Conservation (phyloP, 1,140 invertebrate species). For the Artemia franciscana region DNA sequence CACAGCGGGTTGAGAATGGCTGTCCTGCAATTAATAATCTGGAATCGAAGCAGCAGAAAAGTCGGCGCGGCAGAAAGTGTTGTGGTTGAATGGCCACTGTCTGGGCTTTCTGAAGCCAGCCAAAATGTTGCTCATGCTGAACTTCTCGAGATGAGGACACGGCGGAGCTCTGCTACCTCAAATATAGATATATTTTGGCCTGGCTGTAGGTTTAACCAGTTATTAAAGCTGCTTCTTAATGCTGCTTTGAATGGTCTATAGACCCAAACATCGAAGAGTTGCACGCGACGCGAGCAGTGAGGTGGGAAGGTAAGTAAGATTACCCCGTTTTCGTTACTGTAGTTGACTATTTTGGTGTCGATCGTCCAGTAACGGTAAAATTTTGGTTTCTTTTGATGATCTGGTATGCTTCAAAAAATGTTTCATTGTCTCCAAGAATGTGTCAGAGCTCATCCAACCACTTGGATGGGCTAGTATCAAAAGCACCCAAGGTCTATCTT, state of each 20-base stretch:
- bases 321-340: slow-evolving; percentile 33
- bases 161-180: slow-evolving; percentile 11
- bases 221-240: slow-evolving; percentile 16
- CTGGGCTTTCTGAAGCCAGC: slow-evolving; percentile 12
- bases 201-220: slow-evolving; percentile 13
- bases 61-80: too few relatives aligned
- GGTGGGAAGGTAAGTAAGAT: slow-evolving; percentile 16
- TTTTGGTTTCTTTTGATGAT: slow-evolving; percentile 12
- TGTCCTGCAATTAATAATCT: too few relatives aligned
- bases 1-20: too few relatives aligned
- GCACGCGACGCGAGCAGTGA: slow-evolving; percentile 17
- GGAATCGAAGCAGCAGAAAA: too few relatives aligned
- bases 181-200: slow-evolving; percentile 11
- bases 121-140: slow-evolving; percentile 9
- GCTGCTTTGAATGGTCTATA: slow-evolving; percentile 15
- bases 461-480: slow-evolving; percentile 4
- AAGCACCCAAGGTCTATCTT: slow-evolving; percentile 19
- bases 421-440: slow-evolving; percentile 12
- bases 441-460: slow-evolving; percentile 17
- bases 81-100: slow-evolving; percentile 12
- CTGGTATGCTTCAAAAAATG: slow-evolving; percentile 22
- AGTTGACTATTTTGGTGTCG: slow-evolving; percentile 8
- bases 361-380: slow-evolving; percentile 12
- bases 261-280: slow-evolving; percentile 18
- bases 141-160: slow-evolving; percentile 6